A percentile compares a stretch with the other conserved stretches of the same genome.
These are phyloP conservation scores for Scolopax mira DNA, from an alignment of 2,113 vertebrate genomes.

Conservation along the genomic window DNA sequence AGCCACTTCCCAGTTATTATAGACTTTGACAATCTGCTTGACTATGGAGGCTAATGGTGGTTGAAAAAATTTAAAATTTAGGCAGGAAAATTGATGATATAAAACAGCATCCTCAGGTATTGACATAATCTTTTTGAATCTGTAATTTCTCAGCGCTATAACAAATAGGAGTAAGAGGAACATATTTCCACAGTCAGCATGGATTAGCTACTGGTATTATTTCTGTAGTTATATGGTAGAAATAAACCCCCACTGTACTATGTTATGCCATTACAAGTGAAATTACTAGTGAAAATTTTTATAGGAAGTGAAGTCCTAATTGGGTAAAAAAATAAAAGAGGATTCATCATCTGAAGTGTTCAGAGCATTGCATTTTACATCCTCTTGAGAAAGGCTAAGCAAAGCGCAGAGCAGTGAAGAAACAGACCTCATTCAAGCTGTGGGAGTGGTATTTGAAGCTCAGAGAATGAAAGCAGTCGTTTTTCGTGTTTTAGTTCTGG, in stretches of 20 bases:
- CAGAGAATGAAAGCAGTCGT: neutral
- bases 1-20: neutral
- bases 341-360: constrained; percentile 56
- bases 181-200: constrained; percentile 28
- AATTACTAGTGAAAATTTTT: constrained; percentile 42
- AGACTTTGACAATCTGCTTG: neutral
- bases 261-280: constrained; percentile 37
- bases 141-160: constrained; percentile 34
- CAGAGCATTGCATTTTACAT: constrained; percentile 41
- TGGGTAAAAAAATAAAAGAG: constrained; percentile 43
- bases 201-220: constrained; percentile 43
- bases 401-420: neutral
- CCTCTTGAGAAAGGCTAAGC: neutral
- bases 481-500: neutral
- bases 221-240: neutral
- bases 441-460: neutral
- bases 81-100: neutral
- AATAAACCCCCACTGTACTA: constrained; percentile 17
- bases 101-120: neutral
- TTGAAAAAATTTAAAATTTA: neutral
- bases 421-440: neutral
- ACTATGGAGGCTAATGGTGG: neutral
- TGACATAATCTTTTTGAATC: neutral
- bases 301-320: constrained; percentile 42
- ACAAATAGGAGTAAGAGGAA: constrained; percentile 14